Evolutionary conservation across 2,888 invertebrate genomes (phyloP), one percentile per base, ranked within the genome.

Genomic region (Drosophila siamana): DNA sequence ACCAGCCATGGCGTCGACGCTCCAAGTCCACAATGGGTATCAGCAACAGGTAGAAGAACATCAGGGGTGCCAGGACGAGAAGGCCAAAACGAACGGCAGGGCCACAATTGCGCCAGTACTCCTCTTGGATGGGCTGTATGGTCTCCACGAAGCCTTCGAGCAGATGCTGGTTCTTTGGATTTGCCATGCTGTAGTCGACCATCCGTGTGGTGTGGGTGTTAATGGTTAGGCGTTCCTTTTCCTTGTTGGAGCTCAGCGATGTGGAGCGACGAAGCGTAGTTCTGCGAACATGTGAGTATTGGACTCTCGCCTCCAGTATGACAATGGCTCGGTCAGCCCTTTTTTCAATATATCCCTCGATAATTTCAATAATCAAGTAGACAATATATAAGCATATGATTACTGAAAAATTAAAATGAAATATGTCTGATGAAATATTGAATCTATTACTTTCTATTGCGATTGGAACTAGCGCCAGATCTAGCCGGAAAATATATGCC

Each of bases 21-120:
- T 40, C 47, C n/a, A 43, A 5, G 7, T 59, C 15, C 3, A 59
- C 65, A n/a, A 24, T 43, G 6, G 65, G 65, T n/a, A 65, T 46
- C 11, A 65, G 54, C 9, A 64, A 8, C 15, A 22, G 8, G 33
- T 11, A 57, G 7, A 64, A 13, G 0, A 57, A 8, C 36, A 30
- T 33, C 4, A 64, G 4, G 1, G 64, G 64, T 0, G 64, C 44
- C 1, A 44, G 11, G 0, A 57, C 16, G 4, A 64, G 28, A 1
- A 50, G 36, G 2, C 4, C 41, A 22, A 46, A 3, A 0, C 47
- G 50, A 22, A 33, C 4, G 5, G 43, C 26, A 22, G 0, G 5
- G 5, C 51, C 51, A 4, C 19, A 50, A 9, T 43, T 13, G 1
- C 38, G 36, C 64, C 64, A 64, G 22, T 22, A 13, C 0, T 57